Base-by-base conservation (phyloP, 2,113 vertebrate species). In the Stegostoma tigrinum region DNA sequence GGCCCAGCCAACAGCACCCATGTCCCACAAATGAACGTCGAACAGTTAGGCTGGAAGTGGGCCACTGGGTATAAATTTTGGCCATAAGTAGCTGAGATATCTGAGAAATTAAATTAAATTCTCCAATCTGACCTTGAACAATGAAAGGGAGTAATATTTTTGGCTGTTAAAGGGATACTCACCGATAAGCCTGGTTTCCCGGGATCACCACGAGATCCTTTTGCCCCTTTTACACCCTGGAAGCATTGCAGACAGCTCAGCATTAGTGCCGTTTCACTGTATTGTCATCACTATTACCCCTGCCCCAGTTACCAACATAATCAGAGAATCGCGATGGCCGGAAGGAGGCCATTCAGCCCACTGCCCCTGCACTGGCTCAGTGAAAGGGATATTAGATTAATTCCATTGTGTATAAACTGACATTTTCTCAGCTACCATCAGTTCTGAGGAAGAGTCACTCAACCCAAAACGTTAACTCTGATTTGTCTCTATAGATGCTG, bases 171-270 rank as follows among this genome's bases (percentile, higher is more conserved):
- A 23, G 45, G 83, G 83, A 96, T 97, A 98, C 98, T 99, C 97
- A 99, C 99, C 96, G 98, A 97, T 96, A 96, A 97, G 95, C 99
- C 98, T 96, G 97, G 96, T 96, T 98, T 98, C 95, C 99, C 99
- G 95, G 96, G 96, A 96, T 97, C 97, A 95, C 99, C 99, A 42
- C 96, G 96, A 75, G 97, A 96, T 97, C 99, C 99, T 97, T 98
- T 98, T 96, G 98, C 98, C 85, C 99, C 99, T 23, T 96, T 96
- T 42, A 96, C 96, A 70, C 99, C 99, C 99, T 99, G 96, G 94
- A 97, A 96, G 97, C 97, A 96, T 96, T 55, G 97, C 2, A 61
- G n/a, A 45, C 2, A 68, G 66, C n/a, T 94, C 66, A 45, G n/a
- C 45, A 27, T 67, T 94, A 42, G 45, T 0, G 55, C 34, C 61